These are phyloP conservation scores for Fragum whitleyi DNA, from an alignment of 2,888 invertebrate species.

Conservation along the genomic window DNA sequence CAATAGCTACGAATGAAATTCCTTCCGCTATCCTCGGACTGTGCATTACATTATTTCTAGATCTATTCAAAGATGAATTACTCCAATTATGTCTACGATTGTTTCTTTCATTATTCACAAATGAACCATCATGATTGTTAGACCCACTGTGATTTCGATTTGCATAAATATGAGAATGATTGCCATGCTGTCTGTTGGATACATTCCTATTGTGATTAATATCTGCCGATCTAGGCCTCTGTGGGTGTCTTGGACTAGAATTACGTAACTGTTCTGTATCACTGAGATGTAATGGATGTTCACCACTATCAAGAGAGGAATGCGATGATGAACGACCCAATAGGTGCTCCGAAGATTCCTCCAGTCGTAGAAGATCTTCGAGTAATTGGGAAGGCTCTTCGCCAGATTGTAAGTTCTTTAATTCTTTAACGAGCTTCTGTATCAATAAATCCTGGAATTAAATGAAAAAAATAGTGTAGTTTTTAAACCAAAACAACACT, in stretches of 20 bases:
- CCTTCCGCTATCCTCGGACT: conserved; percentile 27
- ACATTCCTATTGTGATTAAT: conserved; percentile 48
- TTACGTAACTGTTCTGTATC: conserved; percentile 60
- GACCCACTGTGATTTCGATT: conserved; percentile 23
- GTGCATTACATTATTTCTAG: conserved; percentile 8
- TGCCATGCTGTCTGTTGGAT: conserved; percentile 53
- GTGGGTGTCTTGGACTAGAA: conserved; percentile 40
- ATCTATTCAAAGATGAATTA: conserved; percentile 25
- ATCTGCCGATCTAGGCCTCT: conserved; percentile 61
- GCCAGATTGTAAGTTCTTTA: conserved; percentile 69
- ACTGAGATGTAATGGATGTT: conserved; percentile 57
- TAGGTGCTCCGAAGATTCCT: conserved; percentile 69
- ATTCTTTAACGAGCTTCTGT: conserved; percentile 72
- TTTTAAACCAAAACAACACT: neutral
- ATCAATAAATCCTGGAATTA: conserved; percentile 77
- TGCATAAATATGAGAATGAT: conserved; percentile 46
- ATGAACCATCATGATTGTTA: conserved; percentile 4
- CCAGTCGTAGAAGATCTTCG: conserved; percentile 73
- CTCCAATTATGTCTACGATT: conserved; percentile 18
- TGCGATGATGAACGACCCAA: conserved; percentile 66
- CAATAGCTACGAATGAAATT: conserved; percentile 72
- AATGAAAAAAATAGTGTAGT: neutral
- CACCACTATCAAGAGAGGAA: conserved; percentile 70
- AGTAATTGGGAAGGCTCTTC: conserved; percentile 71
- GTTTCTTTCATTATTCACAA: conserved; percentile 26